Evolutionary conservation across 2,113 vertebrate species (phyloP), one percentile per base, ranked within the genome.

Genomic region (Marmota flaviventris): DNA sequence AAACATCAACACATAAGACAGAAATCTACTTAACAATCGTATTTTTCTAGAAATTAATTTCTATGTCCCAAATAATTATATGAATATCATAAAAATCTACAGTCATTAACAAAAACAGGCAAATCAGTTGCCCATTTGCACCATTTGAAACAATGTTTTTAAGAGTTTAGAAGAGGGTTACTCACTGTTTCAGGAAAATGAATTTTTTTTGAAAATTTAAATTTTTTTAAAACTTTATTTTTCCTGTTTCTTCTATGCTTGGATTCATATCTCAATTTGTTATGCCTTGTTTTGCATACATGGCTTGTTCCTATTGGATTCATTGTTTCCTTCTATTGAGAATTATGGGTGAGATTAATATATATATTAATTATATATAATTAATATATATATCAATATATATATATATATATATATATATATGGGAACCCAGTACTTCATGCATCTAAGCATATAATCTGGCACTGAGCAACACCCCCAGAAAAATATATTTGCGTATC

Each of bases 1-100:
- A 87, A 95, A 96, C 20, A 39, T n/a, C 42, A 93, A 86, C 5
- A 25, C 4, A 20, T 63, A 65, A 96, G 93, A 86, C 4, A 73
- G 58, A 93, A 92, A 45, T 1, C 5, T 51, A 61, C 24, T 32
- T 51, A 69, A 76, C 37, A 61, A 82, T 94, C 39, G 42, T 4
- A 11, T 83, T 70, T 89, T 85, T 14, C 58, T 91, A 88, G 18
- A 42, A 51, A 53, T 39, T 34, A 51, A 58, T 70, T 37, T 63
- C 7, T 8, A 13, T 32, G 27, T 87, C 25, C 27, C 27, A 77
- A 90, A 56, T 1, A 39, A 88, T 84, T 51, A 58, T 8, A 58
- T 37, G 58, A 81, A 17, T 27, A n/a, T 72, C 42, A 89, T 22
- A 3, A 39, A 67, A 58, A 73, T 51, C 51, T 72, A 72, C 3